A percentile compares a stretch with the other conserved stretches of the same genome.
Conservation (phyloP, 2,888 invertebrate species). For the Apamea sordens region DNA sequence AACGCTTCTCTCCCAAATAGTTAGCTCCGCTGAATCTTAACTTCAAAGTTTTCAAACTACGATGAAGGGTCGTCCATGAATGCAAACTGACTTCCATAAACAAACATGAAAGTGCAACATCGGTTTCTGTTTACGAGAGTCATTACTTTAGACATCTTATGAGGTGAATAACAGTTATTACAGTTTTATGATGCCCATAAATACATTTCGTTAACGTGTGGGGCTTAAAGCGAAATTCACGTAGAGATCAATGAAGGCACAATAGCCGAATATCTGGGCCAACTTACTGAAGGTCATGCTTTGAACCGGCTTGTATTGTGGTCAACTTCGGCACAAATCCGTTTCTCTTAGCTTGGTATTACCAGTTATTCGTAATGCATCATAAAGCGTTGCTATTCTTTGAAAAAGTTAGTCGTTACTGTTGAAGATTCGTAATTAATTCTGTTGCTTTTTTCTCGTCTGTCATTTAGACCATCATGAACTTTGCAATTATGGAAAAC, state of each 20-base stretch:
- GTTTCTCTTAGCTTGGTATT: slow-evolving; percentile 15
- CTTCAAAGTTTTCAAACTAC: not conserved
- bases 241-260: slow-evolving; percentile 30
- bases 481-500: slow-evolving; percentile 12
- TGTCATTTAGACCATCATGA: not conserved
- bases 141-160: slow-evolving; percentile 35
- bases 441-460: not conserved
- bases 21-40: not conserved
- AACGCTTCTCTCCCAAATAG: not conserved
- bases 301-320: slow-evolving; percentile 30
- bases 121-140: slow-evolving; percentile 20
- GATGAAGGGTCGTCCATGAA: not conserved
- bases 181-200: slow-evolving; percentile 32
- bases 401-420: slow-evolving; percentile 1
- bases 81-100: slow-evolving; percentile 5
- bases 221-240: slow-evolving; percentile 9
- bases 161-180: slow-evolving; percentile 35
- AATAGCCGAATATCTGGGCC: slow-evolving; percentile 30
- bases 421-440: slow-evolving; percentile 2
- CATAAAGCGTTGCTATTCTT: slow-evolving; percentile 17
- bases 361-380: slow-evolving; percentile 30
- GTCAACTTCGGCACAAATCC: slow-evolving; percentile 23
- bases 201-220: slow-evolving; percentile 7
- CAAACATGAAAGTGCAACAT: slow-evolving; percentile 14
- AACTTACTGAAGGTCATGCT: slow-evolving; percentile 32